Base-by-base conservation (phyloP, 2,113 vertebrate species). In the Mola mola region DNA sequence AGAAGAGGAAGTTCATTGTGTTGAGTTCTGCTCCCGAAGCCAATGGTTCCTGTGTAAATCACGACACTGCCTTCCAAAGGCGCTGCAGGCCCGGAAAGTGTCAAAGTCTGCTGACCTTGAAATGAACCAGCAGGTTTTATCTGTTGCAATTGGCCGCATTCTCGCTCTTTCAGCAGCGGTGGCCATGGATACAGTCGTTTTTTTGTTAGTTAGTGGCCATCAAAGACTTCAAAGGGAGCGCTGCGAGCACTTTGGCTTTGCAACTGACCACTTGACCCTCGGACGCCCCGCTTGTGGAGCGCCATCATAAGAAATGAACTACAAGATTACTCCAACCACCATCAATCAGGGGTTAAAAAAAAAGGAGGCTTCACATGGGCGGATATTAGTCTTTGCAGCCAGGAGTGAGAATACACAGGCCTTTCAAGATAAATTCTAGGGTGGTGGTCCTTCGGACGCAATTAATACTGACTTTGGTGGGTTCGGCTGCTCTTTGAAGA, bases 231-330 rank as follows among this genome's bases (percentile, higher is more conserved):
- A 91, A 91, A 92, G 86, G 52, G 34, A 31, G 48, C 52, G 42
- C 66, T 53, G 72, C 65, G 78, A 61, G 71, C 72, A 72, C 74
- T 84, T 62, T 66, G 56, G 72, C 71, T 83, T 62, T 60, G 61
- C 33, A n/a, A 71, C 83, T 85, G 90, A 89, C 85, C 87, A 87
- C 84, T 87, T 90, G 88, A 90, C 88, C 85, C 74, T 55, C 17
- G 19, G 59, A 84, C 42, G 66, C 36, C 70, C 67, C 9, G 8
- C 70, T 73, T 38, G 48, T 53, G 48, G 40, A 75, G 58, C 60
- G 38, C 24, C 36, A 34, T 28, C 52, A 64, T 82, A 88, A 88
- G 88, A 90, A 90, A 91, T 90, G 43, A 86, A 85, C 65, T 85
- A 5, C n/a, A 80, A 79, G 87, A 88, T 89, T 84, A 85, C 78